A percentile compares a stretch with the other conserved stretches of the same genome.
These are phyloP conservation scores for Cheilosia grossa DNA, from an alignment of 2,888 invertebrate species.

Conservation along the genomic window DNA sequence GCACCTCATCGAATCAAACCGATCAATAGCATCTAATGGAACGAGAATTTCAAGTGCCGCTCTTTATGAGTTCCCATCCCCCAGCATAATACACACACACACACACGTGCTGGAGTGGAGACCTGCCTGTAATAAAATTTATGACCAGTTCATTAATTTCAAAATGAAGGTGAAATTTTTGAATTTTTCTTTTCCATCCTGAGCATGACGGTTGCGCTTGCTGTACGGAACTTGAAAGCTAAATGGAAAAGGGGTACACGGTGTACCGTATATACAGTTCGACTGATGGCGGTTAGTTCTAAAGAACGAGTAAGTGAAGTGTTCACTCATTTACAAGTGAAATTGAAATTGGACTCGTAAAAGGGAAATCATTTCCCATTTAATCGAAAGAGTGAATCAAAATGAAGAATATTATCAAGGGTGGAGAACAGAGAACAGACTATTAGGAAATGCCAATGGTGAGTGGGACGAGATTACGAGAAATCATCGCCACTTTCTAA, in stretches of 20 bases:
- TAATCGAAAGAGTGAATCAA: conserved; percentile 50
- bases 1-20: conserved; percentile 18
- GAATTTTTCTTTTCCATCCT: conserved; percentile 28
- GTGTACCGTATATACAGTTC: neutral
- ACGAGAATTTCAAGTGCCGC: conserved; percentile 60
- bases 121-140: conserved; percentile 58
- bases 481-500: conserved; percentile 54
- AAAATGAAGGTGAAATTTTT: conserved; percentile 60
- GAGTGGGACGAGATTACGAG: conserved; percentile 43
- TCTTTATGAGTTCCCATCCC: conserved; percentile 44
- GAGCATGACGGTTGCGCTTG: conserved; percentile 26
- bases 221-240: neutral
- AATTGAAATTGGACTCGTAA: conserved; percentile 66
- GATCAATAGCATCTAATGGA: conserved; percentile 66
- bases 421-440: neutral
- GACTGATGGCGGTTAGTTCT: conserved; percentile 24
- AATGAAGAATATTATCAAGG: conserved; percentile 7
- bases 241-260: conserved; percentile 17
- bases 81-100: neutral
- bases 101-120: conserved; percentile 12
- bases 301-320: conserved; percentile 51
- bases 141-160: conserved; percentile 71
- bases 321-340: conserved; percentile 67
- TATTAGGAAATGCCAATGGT: conserved; percentile 1
- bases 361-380: conserved; percentile 66